Evolutionary conservation across 1,140 invertebrate species (phyloP).

Genomic region (Chironomus tepperi): DNA sequence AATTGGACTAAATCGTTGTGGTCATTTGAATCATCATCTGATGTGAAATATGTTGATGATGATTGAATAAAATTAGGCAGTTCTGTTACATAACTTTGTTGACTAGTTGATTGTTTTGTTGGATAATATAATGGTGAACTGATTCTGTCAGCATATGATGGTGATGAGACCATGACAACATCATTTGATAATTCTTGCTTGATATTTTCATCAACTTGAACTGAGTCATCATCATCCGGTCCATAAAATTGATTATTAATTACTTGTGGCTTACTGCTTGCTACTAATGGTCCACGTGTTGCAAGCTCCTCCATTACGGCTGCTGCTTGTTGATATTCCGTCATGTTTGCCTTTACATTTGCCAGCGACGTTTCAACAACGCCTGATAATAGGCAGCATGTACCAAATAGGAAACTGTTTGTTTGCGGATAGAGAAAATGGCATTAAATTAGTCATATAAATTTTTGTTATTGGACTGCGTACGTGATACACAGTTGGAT

Average conservation of each 20-base stretch:
- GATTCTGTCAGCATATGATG: not conserved
- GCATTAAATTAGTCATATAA: too few relatives aligned
- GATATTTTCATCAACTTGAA: conserved; percentile 8
- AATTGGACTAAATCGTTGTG: not conserved
- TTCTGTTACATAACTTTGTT: conserved; percentile 15
- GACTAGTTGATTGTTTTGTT: not conserved
- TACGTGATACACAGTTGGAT: not conserved
- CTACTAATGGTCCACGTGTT: conserved; percentile 24
- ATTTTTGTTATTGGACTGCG: too few relatives aligned
- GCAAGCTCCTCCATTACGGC: conserved; percentile 2
- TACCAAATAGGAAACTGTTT: conserved; percentile 71
- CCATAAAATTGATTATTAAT: conserved; percentile 19
- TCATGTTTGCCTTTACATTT: conserved; percentile 20
- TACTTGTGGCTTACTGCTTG: conserved; percentile 30
- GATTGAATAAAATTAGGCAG: conserved; percentile 23
- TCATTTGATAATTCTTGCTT: conserved; percentile 29
- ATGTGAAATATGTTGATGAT: not conserved
- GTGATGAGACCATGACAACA: not conserved
- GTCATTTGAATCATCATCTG: not conserved
- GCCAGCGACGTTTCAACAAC: conserved; percentile 30
- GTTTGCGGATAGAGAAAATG: not conserved
- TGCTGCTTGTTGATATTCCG: conserved; percentile 17
- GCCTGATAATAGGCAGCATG: conserved; percentile 67
- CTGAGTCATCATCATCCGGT: conserved; percentile 34
- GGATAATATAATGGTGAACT: not conserved